Evolutionary conservation across 1,140 invertebrate species (phyloP).

Genomic region (Diorhabda carinulata): DNA sequence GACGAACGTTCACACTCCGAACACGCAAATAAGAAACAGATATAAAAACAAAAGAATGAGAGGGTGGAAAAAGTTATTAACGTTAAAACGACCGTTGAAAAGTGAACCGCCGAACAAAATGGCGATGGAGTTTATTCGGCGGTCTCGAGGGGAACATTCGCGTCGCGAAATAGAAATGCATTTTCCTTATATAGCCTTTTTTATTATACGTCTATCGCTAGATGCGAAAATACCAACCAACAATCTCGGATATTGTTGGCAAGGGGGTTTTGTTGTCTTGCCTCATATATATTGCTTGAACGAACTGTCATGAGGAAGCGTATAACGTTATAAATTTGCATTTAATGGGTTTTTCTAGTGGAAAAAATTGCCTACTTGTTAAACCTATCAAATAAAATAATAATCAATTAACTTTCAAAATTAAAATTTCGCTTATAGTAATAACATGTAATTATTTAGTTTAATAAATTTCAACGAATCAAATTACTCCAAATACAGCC

Average conservation of each 20-base stretch:
- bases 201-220: conserved; percentile 41
- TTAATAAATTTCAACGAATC: too few relatives aligned
- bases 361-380: neutral
- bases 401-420: too few relatives aligned
- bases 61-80: conserved; percentile 38
- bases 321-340: neutral
- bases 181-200: conserved; percentile 47
- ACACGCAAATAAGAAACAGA: neutral
- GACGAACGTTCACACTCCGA: neutral
- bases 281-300: conserved; percentile 25
- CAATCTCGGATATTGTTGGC: conserved; percentile 39
- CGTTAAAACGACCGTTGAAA: conserved; percentile 41
- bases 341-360: neutral
- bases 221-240: conserved; percentile 37
- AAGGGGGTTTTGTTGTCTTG: conserved; percentile 22
- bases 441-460: too few relatives aligned
- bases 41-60: conserved; percentile 3
- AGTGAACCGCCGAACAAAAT: conserved; percentile 36
- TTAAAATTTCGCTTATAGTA: too few relatives aligned
- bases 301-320: conserved; percentile 17
- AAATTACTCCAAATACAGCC: too few relatives aligned
- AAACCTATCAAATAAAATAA: too few relatives aligned
- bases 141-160: conserved; percentile 42
- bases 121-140: conserved; percentile 30
- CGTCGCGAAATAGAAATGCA: conserved; percentile 45